Evolutionary conservation across 2,888 invertebrate species (phyloP).

Genomic region (Epirrhoe tristata): DNA sequence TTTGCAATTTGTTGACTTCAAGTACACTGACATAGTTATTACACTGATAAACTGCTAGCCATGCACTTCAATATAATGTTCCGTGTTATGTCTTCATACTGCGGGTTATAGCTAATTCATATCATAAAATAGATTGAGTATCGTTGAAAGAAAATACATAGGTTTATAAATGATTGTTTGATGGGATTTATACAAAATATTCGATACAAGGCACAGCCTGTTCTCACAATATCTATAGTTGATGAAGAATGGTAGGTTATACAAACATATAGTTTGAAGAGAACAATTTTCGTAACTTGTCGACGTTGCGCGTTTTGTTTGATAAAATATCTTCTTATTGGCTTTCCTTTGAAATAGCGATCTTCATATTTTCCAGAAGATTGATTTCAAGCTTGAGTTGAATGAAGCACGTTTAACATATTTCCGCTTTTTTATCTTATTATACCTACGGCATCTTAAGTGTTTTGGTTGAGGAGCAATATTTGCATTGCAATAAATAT

Average conservation of each 20-base stretch:
- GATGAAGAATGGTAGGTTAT: too few relatives aligned
- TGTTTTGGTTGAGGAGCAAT: neutral
- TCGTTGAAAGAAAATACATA: too few relatives aligned
- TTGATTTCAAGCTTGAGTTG: conserved; percentile 24
- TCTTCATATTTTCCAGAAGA: conserved; percentile 31
- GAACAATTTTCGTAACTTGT: neutral
- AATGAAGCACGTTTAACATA: conserved; percentile 9
- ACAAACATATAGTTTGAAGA: neutral
- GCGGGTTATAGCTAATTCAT: neutral
- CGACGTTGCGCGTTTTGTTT: conserved; percentile 8
- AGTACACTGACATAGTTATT: conserved; percentile 34
- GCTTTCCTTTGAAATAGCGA: conserved; percentile 23
- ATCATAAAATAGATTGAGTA: neutral
- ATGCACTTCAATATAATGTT: conserved; percentile 22
- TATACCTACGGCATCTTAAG: neutral
- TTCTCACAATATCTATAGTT: too few relatives aligned
- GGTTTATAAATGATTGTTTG: too few relatives aligned
- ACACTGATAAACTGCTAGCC: conserved; percentile 31
- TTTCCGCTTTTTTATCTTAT: conserved; percentile 2
- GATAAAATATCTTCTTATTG: conserved; percentile 19
- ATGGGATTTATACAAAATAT: too few relatives aligned
- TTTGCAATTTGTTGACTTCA: conserved; percentile 38
- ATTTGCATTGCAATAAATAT: neutral
- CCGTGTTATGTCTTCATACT: neutral
- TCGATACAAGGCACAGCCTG: too few relatives aligned